Percentiles rank a stretch among this genome's conserved stretches.
These are phyloP conservation scores for Netelia virgata DNA, from an alignment of 2,888 invertebrate genomes.

Conservation along the genomic window DNA sequence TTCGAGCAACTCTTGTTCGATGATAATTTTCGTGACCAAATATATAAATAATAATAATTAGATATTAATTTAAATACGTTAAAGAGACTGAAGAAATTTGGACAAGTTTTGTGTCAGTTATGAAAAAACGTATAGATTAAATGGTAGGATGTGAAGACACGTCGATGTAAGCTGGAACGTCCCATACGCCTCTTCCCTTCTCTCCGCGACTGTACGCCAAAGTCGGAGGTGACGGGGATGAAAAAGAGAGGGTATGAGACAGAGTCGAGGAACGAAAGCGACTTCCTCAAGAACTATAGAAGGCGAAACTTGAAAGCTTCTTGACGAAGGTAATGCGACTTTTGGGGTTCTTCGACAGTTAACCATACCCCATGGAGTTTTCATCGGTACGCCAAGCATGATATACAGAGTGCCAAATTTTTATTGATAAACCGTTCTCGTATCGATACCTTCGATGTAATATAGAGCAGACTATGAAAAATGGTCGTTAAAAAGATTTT, in stretches of 20 bases:
- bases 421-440: slow-evolving; percentile 1
- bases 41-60: background rate
- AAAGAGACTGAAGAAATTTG: too few species aligned
- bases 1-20: too few species aligned
- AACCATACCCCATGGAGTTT: background rate
- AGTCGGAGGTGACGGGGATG: slow-evolving; percentile 33
- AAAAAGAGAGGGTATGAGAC: slow-evolving; percentile 16
- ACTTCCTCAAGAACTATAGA: slow-evolving; percentile 55
- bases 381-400: background rate
- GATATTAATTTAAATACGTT: too few species aligned
- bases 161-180: background rate
- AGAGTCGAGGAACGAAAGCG: slow-evolving; percentile 46
- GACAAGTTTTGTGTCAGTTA: too few species aligned
- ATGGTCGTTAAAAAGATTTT: background rate
- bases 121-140: slow-evolving; percentile 5
- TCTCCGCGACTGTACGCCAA: slow-evolving; percentile 29
- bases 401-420: slow-evolving; percentile 10
- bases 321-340: slow-evolving; percentile 52
- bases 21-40: background rate
- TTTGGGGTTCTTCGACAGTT: slow-evolving; percentile 34
- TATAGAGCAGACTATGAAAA: background rate
- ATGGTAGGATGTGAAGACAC: background rate
- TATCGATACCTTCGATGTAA: background rate
- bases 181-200: slow-evolving; percentile 10
- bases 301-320: slow-evolving; percentile 54